These are phyloP conservation scores for Teleopsis dalmanni DNA, from an alignment of 1,140 invertebrate genomes.

Conservation along the genomic window DNA sequence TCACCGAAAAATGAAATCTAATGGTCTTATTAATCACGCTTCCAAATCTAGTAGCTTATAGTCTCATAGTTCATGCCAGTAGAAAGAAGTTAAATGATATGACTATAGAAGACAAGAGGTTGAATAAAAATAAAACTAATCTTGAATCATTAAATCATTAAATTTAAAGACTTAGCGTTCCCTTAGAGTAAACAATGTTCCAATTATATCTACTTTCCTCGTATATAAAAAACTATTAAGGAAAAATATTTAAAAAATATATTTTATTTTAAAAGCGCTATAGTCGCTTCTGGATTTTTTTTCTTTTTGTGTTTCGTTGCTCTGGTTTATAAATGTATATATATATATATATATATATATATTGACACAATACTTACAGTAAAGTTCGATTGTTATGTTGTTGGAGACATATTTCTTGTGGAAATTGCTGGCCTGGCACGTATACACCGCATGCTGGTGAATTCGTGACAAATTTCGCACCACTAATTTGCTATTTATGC, in stretches of 20 bases:
- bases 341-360: background rate
- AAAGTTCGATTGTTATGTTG: slow-evolving; percentile 61
- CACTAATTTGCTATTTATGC: slow-evolving; percentile 46
- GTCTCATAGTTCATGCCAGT: too few species aligned
- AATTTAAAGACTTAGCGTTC: too few species aligned
- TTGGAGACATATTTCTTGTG: slow-evolving; percentile 58
- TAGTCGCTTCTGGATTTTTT: background rate
- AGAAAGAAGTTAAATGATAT: too few species aligned
- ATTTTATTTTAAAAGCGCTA: background rate
- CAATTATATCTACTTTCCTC: background rate
- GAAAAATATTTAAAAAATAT: background rate
- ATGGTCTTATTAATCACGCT: too few species aligned
- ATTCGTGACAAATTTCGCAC: slow-evolving; percentile 55
- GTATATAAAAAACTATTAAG: background rate
- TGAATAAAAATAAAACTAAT: too few species aligned
- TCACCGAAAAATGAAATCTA: too few species aligned
- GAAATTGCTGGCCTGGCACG: slow-evolving; percentile 78
- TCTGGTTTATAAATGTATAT: background rate
- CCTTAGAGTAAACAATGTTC: too few species aligned
- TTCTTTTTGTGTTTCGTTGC: background rate
- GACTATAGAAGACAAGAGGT: too few species aligned
- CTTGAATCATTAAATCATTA: too few species aligned
- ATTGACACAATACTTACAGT: slow-evolving; percentile 52
- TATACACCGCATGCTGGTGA: slow-evolving; percentile 71
- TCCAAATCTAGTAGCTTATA: too few species aligned